These are phyloP conservation scores for Nesidiocoris tenuis DNA, from an alignment of 2,888 invertebrate genomes.

Conservation along the genomic window DNA sequence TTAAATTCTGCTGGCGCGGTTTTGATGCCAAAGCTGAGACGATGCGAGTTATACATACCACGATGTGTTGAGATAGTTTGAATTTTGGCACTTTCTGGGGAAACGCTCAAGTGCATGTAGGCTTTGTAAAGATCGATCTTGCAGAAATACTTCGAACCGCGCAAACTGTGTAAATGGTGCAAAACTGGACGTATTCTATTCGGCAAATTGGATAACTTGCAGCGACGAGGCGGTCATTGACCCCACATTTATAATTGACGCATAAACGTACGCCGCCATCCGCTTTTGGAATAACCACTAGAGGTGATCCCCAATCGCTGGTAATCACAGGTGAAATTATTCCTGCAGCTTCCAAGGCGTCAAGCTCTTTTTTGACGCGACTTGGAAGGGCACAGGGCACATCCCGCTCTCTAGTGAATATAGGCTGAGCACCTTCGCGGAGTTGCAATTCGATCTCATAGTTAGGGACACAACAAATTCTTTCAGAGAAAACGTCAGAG, in stretches of 20 bases:
- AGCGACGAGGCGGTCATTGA: conserved; percentile 2
- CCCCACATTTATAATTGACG: no score
- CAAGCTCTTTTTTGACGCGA: conserved; percentile 36
- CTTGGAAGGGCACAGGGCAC: conserved; percentile 35
- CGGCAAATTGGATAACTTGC: not conserved
- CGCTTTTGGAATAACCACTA: no score
- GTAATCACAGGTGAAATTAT: conserved; percentile 34
- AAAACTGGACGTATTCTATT: conserved; percentile 1
- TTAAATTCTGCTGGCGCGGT: conserved; percentile 46
- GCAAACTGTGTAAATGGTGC: not conserved
- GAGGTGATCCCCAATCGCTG: conserved; percentile 40
- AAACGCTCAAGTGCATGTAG: not conserved
- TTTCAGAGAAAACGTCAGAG: not conserved
- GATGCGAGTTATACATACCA: conserved; percentile 25
- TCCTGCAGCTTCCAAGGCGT: conserved; percentile 28
- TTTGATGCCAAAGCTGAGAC: conserved; percentile 41
- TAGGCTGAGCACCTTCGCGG: conserved; percentile 33
- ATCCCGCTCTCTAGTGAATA: conserved; percentile 29
- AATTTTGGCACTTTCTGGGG: conserved; percentile 25
- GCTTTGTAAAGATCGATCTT: no score
- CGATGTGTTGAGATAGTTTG: conserved; percentile 34
- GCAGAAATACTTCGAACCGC: no score
- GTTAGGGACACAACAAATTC: conserved; percentile 42
- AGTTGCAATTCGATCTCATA: conserved; percentile 31
- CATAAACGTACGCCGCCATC: no score